Evolutionary conservation across 2,888 invertebrate genomes (phyloP).

Genomic region (Pristionchus japonicus): DNA sequence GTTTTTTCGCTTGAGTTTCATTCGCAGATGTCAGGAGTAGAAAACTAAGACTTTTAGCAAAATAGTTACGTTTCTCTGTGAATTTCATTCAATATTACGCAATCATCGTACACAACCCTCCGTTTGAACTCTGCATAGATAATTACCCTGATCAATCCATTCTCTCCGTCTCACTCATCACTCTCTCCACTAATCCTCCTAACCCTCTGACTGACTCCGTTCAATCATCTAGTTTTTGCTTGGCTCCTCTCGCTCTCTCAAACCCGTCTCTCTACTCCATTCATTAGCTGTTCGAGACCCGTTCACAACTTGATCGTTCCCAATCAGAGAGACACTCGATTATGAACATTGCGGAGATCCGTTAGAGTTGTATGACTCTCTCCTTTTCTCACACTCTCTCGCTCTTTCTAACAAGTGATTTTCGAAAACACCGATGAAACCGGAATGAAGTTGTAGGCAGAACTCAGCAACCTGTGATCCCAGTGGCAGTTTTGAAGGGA

Average conservation of each 20-base stretch:
- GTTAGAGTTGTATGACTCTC: too few species aligned
- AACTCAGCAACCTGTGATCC: background rate
- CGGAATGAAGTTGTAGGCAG: background rate
- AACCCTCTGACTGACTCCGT: slow-evolving; percentile 8
- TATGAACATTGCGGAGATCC: background rate
- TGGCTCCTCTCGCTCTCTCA: background rate
- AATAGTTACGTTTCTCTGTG: too few species aligned
- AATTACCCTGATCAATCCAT: background rate
- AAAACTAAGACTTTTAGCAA: too few species aligned
- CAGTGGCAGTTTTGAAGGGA: background rate
- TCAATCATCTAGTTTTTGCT: slow-evolving; percentile 32
- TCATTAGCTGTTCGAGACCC: slow-evolving; percentile 4
- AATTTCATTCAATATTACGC: background rate
- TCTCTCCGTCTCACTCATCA: background rate
- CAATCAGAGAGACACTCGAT: background rate
- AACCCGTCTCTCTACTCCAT: slow-evolving; percentile 16
- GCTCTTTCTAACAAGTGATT: too few species aligned
- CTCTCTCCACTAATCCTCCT: slow-evolving; percentile 9
- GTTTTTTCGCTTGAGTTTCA: background rate
- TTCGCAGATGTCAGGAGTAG: too few species aligned
- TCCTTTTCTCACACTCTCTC: too few species aligned
- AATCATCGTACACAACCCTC: background rate
- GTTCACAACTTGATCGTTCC: slow-evolving; percentile 13
- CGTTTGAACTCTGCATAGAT: background rate
- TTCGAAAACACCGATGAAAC: background rate